Base-by-base conservation (phyloP, 2,888 invertebrate species). In the Aplocera efformata region DNA sequence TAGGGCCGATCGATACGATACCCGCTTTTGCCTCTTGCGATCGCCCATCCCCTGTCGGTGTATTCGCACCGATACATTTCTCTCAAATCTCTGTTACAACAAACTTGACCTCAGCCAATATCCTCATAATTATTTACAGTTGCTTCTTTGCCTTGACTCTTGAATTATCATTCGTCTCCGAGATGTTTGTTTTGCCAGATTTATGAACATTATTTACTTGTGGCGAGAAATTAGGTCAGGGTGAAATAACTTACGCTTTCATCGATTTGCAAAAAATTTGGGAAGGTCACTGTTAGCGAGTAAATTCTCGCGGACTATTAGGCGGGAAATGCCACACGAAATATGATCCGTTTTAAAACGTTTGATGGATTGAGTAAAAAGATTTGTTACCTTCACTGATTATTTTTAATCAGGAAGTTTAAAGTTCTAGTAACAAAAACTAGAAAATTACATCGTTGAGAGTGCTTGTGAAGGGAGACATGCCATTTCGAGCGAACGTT, bases 1-100 rank as follows among this genome's bases (percentile, higher is more conserved):
- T 78, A 82, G 83, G 83, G 81, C 72, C 77, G 85, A 84, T 85
- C 85, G 84, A 85, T 85, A 85, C 62, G 82, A 85, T 84, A 84
- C 62, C 64, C 70, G 79, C 76, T 76, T 77, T 79, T 72, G 76
- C 73, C 70, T 72, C 75, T 72, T 73, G 74, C 75, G 76, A 70
- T 75, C 67, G 69, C 70, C 72, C 67, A 68, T 64, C 63, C 57
- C 66, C 68, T 65, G 69, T 65, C 67, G 62, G 57, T 69, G 63
- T 73, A 63, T 71, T 72, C 68, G 60, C 70, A 66, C 62, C 59
- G 32, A 38, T 39, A 54, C 57, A 56, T 57, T 57, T 55, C 58
- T 56, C 56, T 59, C 53, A 52, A 53, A 52, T 32, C 34, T 41
- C 26, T 41, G 41, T 41, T 47, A 45, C 45, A 49, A 32, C 32